phyloP scores from a whole-genome alignment of 2,888 invertebrate genomes.

The Calameuta filiformis region DNA sequence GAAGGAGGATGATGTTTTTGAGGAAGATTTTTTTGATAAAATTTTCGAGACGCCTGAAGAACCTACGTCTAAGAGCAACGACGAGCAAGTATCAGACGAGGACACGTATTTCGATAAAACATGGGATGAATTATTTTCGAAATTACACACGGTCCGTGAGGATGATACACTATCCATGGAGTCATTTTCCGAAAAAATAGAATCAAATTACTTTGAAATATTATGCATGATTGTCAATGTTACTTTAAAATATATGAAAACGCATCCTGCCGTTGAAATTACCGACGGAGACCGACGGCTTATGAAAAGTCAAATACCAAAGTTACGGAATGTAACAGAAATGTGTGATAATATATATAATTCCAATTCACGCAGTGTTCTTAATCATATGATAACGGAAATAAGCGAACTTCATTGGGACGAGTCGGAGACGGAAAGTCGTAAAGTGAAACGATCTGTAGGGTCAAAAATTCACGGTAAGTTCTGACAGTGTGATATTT shows the following conservation, averaged over 20 bases:
- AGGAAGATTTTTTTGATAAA: slow-evolving; percentile 4
- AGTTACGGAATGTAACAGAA: background rate
- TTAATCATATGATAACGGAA: background rate
- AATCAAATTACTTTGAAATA: background rate
- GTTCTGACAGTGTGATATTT: background rate
- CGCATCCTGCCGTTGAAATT: background rate
- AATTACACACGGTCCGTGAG: background rate
- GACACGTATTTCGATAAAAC: background rate
- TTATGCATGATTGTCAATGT: background rate
- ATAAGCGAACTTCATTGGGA: background rate
- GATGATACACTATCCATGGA: background rate
- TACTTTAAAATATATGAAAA: background rate
- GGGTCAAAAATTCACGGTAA: background rate
- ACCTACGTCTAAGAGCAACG: background rate
- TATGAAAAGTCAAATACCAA: background rate
- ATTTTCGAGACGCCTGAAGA: background rate
- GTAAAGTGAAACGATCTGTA: background rate
- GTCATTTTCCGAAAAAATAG: background rate
- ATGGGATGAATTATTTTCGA: background rate
- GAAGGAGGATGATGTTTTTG: slow-evolving; percentile 1
- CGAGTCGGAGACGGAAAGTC: background rate
- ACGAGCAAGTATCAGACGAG: background rate
- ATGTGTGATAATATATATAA: background rate
- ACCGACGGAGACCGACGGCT: background rate
- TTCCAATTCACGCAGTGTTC: background rate